Evolutionary conservation across 2,888 invertebrate species (phyloP).

Genomic region (Pilophorus perplexus): DNA sequence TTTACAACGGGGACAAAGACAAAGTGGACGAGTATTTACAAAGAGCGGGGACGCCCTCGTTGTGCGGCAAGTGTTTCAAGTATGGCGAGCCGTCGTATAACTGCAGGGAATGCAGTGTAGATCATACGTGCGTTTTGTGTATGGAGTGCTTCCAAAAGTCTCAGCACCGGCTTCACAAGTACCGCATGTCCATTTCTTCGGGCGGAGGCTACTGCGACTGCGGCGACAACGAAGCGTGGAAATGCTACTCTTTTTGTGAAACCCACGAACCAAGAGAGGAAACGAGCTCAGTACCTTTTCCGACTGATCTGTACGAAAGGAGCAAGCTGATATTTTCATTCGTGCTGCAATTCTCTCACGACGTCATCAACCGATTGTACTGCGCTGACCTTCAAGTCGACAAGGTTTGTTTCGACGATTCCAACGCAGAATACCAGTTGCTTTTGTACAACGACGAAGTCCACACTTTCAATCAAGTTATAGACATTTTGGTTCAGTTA

Average conservation of each 20-base stretch:
- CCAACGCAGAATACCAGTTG: constrained; percentile 71
- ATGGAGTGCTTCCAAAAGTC: constrained; percentile 96
- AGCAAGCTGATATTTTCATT: constrained; percentile 66
- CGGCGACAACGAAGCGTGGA: constrained; percentile 93
- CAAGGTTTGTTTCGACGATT: constrained; percentile 60
- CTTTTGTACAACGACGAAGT: constrained; percentile 97
- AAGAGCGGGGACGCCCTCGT: constrained; percentile 50
- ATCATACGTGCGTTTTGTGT: constrained; percentile 96
- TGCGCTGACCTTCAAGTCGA: constrained; percentile 66
- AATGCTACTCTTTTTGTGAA: constrained; percentile 78
- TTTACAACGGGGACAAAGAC: constrained; percentile 65
- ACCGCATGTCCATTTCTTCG: constrained; percentile 92
- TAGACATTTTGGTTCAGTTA: constrained; percentile 80
- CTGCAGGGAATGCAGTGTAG: constrained; percentile 95
- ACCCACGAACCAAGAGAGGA: constrained; percentile 62
- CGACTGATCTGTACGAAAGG: constrained; percentile 64
- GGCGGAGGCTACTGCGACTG: constrained; percentile 97
- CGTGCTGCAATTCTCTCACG: constrained; percentile 80
- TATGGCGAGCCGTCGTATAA: constrained; percentile 96
- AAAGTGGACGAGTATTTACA: constrained; percentile 44
- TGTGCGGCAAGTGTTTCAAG: constrained; percentile 94
- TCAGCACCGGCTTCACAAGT: constrained; percentile 83
- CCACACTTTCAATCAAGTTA: constrained; percentile 98
- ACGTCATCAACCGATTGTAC: constrained; percentile 75
- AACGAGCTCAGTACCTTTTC: constrained; percentile 47